Percentiles rank a stretch among this genome's conserved stretches.
Conservation (phyloP, 1,140 invertebrate genomes). For the Polypedilum vanderplanki region DNA sequence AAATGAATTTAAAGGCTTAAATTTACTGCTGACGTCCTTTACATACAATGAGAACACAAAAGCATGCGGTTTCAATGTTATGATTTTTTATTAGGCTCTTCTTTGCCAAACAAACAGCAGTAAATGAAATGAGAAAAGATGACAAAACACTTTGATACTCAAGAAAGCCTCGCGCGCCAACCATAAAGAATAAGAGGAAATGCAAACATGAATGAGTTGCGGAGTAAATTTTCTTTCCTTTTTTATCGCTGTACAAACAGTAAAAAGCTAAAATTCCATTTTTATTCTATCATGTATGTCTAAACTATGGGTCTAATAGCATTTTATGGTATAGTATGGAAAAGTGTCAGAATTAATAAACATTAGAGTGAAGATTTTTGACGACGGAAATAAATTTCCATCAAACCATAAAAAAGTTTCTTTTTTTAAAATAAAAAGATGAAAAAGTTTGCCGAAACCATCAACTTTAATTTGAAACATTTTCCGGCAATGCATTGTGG, state of each 20-base stretch:
- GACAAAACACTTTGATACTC: background rate
- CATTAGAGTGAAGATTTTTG: conserved; percentile 12
- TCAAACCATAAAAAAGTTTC: background rate
- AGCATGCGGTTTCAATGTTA: conserved; percentile 7
- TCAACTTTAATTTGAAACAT: no score
- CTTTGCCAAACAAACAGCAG: conserved; percentile 1
- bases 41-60: no score
- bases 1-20: conserved; percentile 25
- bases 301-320: conserved; percentile 8
- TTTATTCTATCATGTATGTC: background rate
- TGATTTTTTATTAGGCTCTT: background rate
- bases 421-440: no score
- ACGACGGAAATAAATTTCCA: conserved; percentile 8
- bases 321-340: background rate
- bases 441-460: no score
- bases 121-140: conserved; percentile 6
- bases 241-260: background rate
- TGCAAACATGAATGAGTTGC: background rate
- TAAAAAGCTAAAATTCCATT: background rate
- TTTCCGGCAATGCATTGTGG: no score
- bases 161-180: background rate
- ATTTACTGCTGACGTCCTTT: no score
- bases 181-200: background rate
- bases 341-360: conserved; percentile 16
- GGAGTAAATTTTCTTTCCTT: background rate